These are phyloP conservation scores for Porites lobata DNA, from an alignment of 92 coral and sea anemone species.

Conservation along the genomic window DNA sequence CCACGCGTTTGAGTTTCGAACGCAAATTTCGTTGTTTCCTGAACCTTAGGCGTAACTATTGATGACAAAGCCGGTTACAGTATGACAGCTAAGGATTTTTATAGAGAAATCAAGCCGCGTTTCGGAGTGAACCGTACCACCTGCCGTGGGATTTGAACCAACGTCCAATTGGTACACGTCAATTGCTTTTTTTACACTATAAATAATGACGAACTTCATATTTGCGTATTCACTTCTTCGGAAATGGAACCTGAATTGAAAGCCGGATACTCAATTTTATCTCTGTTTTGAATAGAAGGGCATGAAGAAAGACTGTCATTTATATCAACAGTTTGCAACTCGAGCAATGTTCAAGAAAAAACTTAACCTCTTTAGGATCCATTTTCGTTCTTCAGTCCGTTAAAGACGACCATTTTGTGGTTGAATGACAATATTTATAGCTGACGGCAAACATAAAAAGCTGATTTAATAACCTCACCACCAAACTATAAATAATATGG, in stretches of 20 bases:
- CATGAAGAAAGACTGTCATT: neutral
- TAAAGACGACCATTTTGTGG: neutral
- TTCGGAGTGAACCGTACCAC: neutral
- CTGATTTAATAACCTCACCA: neutral
- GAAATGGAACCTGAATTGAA: constrained; percentile 26
- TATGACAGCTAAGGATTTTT: neutral
- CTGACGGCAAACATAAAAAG: constrained; percentile 5
- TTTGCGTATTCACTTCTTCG: constrained; percentile 34
- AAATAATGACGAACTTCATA: constrained; percentile 33
- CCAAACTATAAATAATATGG: constrained; percentile 6
- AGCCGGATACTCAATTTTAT: constrained; percentile 18
- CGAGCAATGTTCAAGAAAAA: neutral
- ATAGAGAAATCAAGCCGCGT: neutral
- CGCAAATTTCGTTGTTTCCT: neutral
- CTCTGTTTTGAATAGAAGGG: neutral
- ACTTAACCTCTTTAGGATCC: neutral
- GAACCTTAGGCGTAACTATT: neutral
- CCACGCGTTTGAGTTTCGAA: constrained; percentile 12
- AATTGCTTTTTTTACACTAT: constrained; percentile 18
- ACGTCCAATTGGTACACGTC: neutral
- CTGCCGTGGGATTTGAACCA: neutral
- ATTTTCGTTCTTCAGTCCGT: neutral
- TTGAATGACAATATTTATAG: neutral
- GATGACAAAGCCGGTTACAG: neutral
- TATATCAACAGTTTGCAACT: neutral